A percentile compares a stretch with the other conserved stretches of the same genome.
These are phyloP conservation scores for Protonemura montana DNA, from an alignment of 2,888 invertebrate species.

Conservation along the genomic window DNA sequence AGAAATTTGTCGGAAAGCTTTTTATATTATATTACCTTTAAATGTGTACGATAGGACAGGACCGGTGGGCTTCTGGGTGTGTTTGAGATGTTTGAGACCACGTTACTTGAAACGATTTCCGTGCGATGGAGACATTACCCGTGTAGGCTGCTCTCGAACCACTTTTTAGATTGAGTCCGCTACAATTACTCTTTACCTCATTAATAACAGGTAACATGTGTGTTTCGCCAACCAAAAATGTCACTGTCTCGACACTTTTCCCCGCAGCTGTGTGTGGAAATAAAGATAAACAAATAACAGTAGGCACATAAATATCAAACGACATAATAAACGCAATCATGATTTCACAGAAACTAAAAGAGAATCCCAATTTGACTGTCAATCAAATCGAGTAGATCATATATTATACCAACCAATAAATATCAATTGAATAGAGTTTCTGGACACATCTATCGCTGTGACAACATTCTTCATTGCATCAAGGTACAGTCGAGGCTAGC, in stretches of 20 bases:
- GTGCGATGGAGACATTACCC: background rate
- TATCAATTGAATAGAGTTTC: constrained; percentile 36
- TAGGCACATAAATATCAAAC: too few relatives aligned
- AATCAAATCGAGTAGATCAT: constrained; percentile 27
- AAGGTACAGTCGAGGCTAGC: constrained; percentile 21
- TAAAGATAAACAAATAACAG: too few relatives aligned
- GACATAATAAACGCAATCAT: background rate
- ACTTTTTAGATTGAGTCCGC: background rate
- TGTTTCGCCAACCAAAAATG: background rate
- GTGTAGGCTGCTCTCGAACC: background rate
- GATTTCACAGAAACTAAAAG: background rate
- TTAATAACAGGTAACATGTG: background rate
- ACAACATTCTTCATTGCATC: constrained; percentile 14
- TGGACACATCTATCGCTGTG: constrained; percentile 25
- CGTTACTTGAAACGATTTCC: background rate
- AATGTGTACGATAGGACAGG: constrained; percentile 7
- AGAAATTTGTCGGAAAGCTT: constrained; percentile 24
- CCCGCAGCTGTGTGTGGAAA: background rate
- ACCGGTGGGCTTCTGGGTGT: background rate
- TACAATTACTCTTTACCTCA: background rate
- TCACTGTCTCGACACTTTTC: background rate
- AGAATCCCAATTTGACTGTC: constrained; percentile 8
- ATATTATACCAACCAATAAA: constrained; percentile 1
- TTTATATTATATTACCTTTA: constrained; percentile 21
- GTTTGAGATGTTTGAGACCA: background rate